phyloP scores from a whole-genome alignment of 2,113 vertebrate species.

The Anhinga rufa region DNA sequence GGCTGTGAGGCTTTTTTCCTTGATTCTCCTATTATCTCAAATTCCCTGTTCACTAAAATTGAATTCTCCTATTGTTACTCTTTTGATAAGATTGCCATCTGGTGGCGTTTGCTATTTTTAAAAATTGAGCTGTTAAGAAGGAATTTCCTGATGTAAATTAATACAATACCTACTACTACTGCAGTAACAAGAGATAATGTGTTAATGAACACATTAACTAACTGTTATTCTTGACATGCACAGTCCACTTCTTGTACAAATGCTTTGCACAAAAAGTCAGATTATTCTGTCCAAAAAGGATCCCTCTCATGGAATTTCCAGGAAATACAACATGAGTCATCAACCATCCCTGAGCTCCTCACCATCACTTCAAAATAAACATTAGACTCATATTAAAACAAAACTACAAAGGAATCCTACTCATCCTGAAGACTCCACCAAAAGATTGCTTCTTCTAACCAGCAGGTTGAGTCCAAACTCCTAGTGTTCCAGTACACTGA shows the following conservation, averaged over 20 bases:
- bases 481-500: not conserved
- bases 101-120: slow-evolving; percentile 21
- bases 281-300: not conserved
- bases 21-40: not conserved
- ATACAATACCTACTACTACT: not conserved
- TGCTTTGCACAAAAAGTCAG: not conserved
- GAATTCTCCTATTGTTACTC: not conserved
- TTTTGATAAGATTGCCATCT: slow-evolving; percentile 71
- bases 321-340: not conserved
- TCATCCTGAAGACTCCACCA: not conserved
- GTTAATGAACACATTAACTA: not conserved
- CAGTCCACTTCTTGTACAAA: not conserved
- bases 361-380: not conserved
- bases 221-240: not conserved
- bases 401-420: not conserved
- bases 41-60: not conserved
- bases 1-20: not conserved
- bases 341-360: not conserved
- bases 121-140: not conserved
- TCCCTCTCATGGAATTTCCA: not conserved
- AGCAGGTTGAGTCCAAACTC: not conserved
- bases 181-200: not conserved
- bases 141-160: not conserved
- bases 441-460: not conserved
- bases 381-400: not conserved